phyloP scores from a whole-genome alignment of 2,797 vertebrate genomes.

The Bucorvus abyssinicus region DNA sequence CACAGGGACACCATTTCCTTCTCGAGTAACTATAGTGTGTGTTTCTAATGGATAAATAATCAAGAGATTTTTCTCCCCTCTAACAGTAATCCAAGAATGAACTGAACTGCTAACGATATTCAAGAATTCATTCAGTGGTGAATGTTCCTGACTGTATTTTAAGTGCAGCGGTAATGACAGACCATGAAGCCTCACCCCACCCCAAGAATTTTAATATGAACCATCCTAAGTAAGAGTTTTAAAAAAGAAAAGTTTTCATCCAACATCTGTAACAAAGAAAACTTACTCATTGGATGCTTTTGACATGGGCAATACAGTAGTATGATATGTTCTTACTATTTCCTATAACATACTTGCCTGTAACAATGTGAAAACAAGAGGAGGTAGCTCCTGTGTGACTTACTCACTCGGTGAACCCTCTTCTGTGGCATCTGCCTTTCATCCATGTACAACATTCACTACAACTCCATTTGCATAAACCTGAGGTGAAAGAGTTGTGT shows the following conservation, averaged over 20 bases:
- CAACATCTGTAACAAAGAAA: constrained; percentile 41
- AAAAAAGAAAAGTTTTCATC: not conserved
- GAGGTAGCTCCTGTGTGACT: not conserved
- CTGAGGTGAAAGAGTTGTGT: not conserved
- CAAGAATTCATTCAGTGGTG: not conserved
- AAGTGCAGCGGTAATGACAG: not conserved
- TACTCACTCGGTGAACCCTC: not conserved
- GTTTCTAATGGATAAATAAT: not conserved
- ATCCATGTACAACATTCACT: not conserved
- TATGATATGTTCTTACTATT: not conserved
- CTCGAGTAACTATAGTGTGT: not conserved
- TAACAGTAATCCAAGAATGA: constrained; percentile 32
- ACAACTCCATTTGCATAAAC: not conserved
- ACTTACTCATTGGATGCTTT: not conserved
- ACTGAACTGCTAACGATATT: constrained; percentile 10
- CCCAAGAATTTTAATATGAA: not conserved
- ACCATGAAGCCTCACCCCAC: not conserved
- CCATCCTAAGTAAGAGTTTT: not conserved
- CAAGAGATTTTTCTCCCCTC: not conserved
- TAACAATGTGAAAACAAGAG: not conserved
- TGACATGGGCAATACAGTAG: not conserved
- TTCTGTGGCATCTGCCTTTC: not conserved
- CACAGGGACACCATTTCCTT: not conserved
- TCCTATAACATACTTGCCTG: not conserved
- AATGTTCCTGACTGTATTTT: not conserved